Percentiles rank a stretch among this genome's conserved stretches.
These are phyloP conservation scores for Pogonus chalceus DNA, from an alignment of 1,140 invertebrate species.

Conservation along the genomic window DNA sequence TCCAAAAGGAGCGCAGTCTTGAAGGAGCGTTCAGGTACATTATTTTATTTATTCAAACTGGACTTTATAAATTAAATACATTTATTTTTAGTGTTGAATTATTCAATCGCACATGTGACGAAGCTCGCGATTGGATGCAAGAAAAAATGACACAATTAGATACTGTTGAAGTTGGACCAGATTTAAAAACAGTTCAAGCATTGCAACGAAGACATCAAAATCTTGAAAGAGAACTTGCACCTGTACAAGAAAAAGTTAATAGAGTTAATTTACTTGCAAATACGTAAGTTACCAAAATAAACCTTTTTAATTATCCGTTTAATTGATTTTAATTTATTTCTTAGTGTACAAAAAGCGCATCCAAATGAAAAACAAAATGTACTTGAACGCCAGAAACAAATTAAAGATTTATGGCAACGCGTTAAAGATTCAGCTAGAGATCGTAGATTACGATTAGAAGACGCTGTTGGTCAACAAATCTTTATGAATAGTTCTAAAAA, in stretches of 20 bases:
- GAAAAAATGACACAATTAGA: constrained; percentile 85
- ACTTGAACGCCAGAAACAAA: constrained; percentile 70
- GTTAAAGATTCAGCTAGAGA: constrained; percentile 76
- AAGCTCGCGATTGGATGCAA: constrained; percentile 87
- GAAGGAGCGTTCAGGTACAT: constrained; percentile 85
- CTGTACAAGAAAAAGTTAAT: constrained; percentile 80
- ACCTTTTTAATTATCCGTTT: constrained; percentile 13
- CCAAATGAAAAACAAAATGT: constrained; percentile 83
- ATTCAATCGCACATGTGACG: constrained; percentile 87
- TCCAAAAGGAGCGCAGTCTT: constrained; percentile 81
- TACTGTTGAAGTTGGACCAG: constrained; percentile 64
- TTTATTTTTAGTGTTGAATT: constrained; percentile 74
- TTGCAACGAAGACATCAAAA: constrained; percentile 82
- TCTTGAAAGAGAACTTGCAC: constrained; percentile 79
- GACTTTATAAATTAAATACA: too few species aligned
- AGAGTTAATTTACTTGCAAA: constrained; percentile 72
- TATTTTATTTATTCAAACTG: constrained; percentile 46
- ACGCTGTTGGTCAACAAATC: constrained; percentile 88
- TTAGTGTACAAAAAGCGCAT: constrained; percentile 79
- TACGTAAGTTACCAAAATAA: constrained; percentile 51
- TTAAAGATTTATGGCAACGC: constrained; percentile 78
- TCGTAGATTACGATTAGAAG: constrained; percentile 69
- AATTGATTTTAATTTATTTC: constrained; percentile 17
- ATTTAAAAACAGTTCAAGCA: constrained; percentile 84
- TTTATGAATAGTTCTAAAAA: constrained; percentile 82